Evolutionary conservation across 2,888 invertebrate species (phyloP).

Genomic region (Danaus chrysippus): DNA sequence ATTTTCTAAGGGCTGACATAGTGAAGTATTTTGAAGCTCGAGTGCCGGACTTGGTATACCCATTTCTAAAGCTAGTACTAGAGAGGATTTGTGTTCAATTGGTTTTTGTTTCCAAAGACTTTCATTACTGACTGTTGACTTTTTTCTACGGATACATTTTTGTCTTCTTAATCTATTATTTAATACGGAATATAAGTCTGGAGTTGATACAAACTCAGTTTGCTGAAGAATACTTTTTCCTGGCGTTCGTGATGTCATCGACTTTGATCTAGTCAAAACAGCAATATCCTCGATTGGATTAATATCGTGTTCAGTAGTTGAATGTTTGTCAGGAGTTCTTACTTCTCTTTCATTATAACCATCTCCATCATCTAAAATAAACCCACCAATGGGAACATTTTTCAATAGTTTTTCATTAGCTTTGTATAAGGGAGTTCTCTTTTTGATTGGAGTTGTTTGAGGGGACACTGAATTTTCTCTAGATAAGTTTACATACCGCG

Average conservation of each 20-base stretch:
- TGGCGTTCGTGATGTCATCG: conserved; percentile 52
- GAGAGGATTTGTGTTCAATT: conserved; percentile 46
- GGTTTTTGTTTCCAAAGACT: conserved; percentile 53
- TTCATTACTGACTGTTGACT: conserved; percentile 66
- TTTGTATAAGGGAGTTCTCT: conserved; percentile 52
- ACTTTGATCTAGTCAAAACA: conserved; percentile 56
- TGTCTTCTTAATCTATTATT: conserved; percentile 74
- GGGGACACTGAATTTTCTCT: conserved; percentile 71
- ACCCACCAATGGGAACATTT: conserved; percentile 70
- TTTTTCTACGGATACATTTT: conserved; percentile 78
- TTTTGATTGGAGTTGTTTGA: conserved; percentile 59
- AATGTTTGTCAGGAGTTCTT: conserved; percentile 60
- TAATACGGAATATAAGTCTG: conserved; percentile 54
- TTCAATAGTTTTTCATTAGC: conserved; percentile 63
- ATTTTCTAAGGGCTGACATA: conserved; percentile 49
- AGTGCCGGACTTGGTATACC: conserved; percentile 68
- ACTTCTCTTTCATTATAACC: conserved; percentile 75
- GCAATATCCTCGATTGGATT: conserved; percentile 34
- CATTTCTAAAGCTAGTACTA: conserved; percentile 63
- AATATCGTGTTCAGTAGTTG: conserved; percentile 40
- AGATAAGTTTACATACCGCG: conserved; percentile 64
- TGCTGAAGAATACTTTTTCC: conserved; percentile 47
- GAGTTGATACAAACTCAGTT: conserved; percentile 61
- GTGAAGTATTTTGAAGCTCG: conserved; percentile 57
- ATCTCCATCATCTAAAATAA: conserved; percentile 69